Base-by-base conservation (phyloP, 2,113 vertebrate species). In the Aepyceros melampus region DNA sequence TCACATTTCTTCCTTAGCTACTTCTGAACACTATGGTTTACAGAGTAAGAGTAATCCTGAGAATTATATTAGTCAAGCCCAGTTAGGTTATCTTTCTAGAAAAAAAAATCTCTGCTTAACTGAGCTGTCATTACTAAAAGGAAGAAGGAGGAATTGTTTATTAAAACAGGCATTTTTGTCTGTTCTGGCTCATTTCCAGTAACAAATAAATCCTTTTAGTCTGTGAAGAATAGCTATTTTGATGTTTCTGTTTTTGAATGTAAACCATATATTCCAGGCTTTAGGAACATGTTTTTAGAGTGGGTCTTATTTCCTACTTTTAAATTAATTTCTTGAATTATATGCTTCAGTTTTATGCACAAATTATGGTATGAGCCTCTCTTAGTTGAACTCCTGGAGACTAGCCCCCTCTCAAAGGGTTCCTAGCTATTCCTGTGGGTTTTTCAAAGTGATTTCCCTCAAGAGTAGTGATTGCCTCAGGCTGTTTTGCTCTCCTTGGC, bases 111-210 rank as follows among this genome's bases (percentile, higher is more conserved):
- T 27, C 15, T 92, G 10, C 36, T 96, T 90, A 55, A 21, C 82
- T 94, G 94, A 92, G 40, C 45, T 96, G 53, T 62, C 56, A 51
- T 93, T 29, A 33, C 53, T 55, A 71, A 81, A 94, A 91, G 40
- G 51, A 79, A 55, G 45, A 60, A 85, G 25, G 21, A 13, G 13
- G 8, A 79, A 74, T 29, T 83, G 16, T 40, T 93, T 64, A 78
- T 79, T 45, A 47, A 83, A 87, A 53, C 51, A 78, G 56, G 9
- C n/a, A 25, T 64, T 95, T 51, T 78, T 94, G 5, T 82, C 47
- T 55, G 17, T 55, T 96, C 53, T 71, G 92, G 67, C n/a, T 81
- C 5, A 81, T 95, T 97, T 96, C 79, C 86, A 82, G 31, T 47
- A 67, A 84, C 14, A 95, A 58, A 74, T 33, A 11, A 60, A 81